These are phyloP conservation scores for Dasyornis broadbenti DNA, from an alignment of 2,113 vertebrate species.

Conservation along the genomic window DNA sequence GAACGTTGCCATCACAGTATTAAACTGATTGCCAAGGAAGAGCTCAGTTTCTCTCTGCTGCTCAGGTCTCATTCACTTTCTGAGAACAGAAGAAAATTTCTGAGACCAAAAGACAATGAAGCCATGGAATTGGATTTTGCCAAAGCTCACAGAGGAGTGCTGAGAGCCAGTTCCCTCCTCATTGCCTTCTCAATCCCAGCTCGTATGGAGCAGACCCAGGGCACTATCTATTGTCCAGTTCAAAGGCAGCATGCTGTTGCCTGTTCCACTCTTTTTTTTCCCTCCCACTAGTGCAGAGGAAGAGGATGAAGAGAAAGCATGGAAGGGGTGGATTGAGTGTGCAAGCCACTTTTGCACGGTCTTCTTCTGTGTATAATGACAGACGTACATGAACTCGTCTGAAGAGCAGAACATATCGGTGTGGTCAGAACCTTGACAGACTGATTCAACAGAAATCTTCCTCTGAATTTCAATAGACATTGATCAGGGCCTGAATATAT, in stretches of 20 bases:
- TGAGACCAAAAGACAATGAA: too few relatives aligned
- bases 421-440: not conserved
- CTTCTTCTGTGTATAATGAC: not conserved
- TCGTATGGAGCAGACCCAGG: not conserved
- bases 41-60: not conserved
- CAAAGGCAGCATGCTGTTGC: not conserved
- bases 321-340: not conserved
- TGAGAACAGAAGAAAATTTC: not conserved
- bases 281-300: not conserved
- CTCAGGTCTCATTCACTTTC: not conserved
- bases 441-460: not conserved
- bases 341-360: fast-evolving
- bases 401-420: not conserved
- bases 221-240: not conserved
- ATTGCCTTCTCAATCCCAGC: not conserved
- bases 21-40: not conserved
- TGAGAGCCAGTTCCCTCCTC: not conserved
- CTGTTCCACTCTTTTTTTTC: not conserved
- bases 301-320: not conserved
- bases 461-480: not conserved
- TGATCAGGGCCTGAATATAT: not conserved
- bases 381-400: not conserved
- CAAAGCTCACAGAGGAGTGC: not conserved
- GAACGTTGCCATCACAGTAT: not conserved
- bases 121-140: fast-evolving